Evolutionary conservation across 2,888 invertebrate genomes (phyloP).

Genomic region (Melinaea marsaeus): DNA sequence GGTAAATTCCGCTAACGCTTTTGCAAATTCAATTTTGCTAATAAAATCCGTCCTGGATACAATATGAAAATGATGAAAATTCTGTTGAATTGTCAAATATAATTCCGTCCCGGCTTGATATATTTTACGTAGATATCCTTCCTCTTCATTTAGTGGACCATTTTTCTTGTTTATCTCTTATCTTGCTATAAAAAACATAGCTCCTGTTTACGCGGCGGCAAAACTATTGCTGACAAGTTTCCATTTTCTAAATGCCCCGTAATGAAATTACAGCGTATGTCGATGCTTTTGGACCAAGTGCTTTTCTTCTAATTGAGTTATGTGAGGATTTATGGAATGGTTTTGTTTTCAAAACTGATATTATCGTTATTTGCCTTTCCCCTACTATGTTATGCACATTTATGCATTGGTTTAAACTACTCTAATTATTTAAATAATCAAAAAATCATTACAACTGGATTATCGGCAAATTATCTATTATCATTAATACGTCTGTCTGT

Average conservation of each 20-base stretch:
- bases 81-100: constrained; percentile 49
- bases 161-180: constrained; percentile 63
- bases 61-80: constrained; percentile 40
- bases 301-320: constrained; percentile 18
- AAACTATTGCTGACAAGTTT: constrained; percentile 23
- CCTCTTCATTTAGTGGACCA: constrained; percentile 62
- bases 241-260: constrained; percentile 37
- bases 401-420: neutral
- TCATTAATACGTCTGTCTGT: no score
- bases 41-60: constrained; percentile 22
- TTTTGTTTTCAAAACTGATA: constrained; percentile 3
- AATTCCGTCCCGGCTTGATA: constrained; percentile 37
- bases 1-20: constrained; percentile 5
- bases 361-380: neutral
- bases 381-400: neutral
- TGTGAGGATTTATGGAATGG: constrained; percentile 14
- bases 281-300: constrained; percentile 22
- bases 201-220: constrained; percentile 21
- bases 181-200: constrained; percentile 34
- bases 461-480: no score
- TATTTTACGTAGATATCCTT: constrained; percentile 43
- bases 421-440: no score
- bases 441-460: no score
- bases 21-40: constrained; percentile 17
- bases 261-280: constrained; percentile 35